phyloP scores from a whole-genome alignment of 2,113 vertebrate species.

The Nyctibius bracteatus region DNA sequence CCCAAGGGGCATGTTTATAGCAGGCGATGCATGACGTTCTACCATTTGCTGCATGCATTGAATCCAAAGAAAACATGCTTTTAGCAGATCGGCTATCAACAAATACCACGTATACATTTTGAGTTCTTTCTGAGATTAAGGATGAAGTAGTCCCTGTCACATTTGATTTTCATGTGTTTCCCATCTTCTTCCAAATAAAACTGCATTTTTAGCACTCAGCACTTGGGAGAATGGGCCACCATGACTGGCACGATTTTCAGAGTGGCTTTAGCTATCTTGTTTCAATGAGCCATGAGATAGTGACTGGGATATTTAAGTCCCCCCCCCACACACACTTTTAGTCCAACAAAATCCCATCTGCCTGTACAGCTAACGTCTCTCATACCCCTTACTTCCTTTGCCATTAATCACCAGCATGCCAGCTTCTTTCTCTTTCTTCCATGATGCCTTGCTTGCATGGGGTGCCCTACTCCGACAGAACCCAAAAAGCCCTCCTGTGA shows the following conservation, averaged over 20 bases:
- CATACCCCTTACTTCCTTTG: background rate
- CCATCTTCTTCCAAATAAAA: background rate
- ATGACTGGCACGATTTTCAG: background rate
- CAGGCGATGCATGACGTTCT: accelerated
- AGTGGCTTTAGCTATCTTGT: background rate
- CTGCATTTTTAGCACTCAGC: background rate
- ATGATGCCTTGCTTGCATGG: background rate
- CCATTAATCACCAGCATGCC: background rate
- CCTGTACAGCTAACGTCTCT: background rate
- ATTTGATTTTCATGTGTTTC: background rate
- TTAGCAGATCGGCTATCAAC: background rate
- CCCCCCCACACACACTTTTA: no score
- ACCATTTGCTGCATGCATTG: background rate
- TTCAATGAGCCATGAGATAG: background rate
- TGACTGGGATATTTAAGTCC: background rate
- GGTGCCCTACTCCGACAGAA: background rate
- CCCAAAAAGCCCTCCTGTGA: background rate
- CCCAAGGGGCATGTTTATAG: background rate
- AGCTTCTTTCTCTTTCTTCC: background rate
- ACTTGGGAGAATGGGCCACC: background rate
- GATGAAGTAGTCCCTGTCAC: background rate
- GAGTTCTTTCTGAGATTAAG: background rate
- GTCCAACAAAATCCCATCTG: background rate
- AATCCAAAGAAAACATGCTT: background rate
- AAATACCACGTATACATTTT: background rate